phyloP scores from a whole-genome alignment of 2,113 vertebrate species.

The Morone chrysops region DNA sequence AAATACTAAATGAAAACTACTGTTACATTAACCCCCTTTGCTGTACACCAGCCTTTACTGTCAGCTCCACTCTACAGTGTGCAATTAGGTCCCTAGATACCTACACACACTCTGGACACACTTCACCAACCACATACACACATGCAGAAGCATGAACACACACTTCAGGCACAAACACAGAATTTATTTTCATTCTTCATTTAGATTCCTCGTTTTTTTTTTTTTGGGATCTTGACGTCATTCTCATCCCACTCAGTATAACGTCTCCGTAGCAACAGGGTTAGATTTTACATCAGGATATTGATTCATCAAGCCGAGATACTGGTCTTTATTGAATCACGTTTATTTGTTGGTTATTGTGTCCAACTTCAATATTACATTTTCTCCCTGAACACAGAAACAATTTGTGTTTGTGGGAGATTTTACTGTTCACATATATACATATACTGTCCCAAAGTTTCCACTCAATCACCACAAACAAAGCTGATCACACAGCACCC shows the following conservation, averaged over 20 bases:
- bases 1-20: not conserved
- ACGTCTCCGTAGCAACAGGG: slow-evolving; percentile 31
- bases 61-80: not conserved
- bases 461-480: not conserved
- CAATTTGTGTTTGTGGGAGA: not conserved
- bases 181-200: not conserved
- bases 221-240: not conserved
- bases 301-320: not conserved
- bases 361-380: not conserved
- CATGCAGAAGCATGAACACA: not conserved
- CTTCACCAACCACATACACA: not conserved
- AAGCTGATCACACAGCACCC: not conserved
- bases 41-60: not conserved
- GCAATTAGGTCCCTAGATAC: not conserved
- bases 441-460: not conserved
- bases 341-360: not conserved
- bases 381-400: not conserved
- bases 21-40: not conserved
- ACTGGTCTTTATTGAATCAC: not conserved
- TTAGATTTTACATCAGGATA: not conserved
- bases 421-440: not conserved
- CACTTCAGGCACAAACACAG: not conserved
- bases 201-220: not conserved
- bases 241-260: slow-evolving; percentile 4
- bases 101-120: not conserved